Conservation (phyloP, 53 echinoderm and acorn worm species). For the Actinopyga echinites region DNA sequence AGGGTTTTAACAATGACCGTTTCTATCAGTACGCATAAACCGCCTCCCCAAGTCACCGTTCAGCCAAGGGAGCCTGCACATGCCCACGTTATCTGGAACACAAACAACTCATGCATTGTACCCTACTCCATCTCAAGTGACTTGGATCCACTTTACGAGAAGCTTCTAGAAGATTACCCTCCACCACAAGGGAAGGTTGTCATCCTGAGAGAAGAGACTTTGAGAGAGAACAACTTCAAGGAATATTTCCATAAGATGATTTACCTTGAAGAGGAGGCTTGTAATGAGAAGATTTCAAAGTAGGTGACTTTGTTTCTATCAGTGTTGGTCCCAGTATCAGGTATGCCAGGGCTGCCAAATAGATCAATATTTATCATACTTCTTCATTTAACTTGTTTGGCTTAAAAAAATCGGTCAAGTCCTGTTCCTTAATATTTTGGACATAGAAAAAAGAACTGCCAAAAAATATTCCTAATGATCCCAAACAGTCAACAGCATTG, state of each 20-base stretch:
- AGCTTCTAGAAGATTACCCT: not conserved
- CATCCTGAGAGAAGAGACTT: conserved; percentile 32
- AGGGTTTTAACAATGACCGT: conserved; percentile 6
- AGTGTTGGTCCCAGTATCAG: too few relatives aligned
- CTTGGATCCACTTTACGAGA: not conserved
- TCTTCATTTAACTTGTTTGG: too few relatives aligned
- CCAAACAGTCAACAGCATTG: too few relatives aligned
- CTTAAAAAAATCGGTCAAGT: too few relatives aligned
- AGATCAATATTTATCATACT: too few relatives aligned
- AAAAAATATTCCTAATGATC: too few relatives aligned
- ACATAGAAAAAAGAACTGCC: too few relatives aligned
- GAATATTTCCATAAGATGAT: conserved; percentile 90
- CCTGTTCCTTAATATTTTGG: too few relatives aligned
- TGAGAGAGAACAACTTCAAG: conserved; percentile 69
- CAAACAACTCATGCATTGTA: conserved; percentile 8
- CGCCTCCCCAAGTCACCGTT: not conserved
- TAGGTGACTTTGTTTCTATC: conserved; percentile 42
- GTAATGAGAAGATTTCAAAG: conserved; percentile 77
- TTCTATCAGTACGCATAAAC: not conserved
- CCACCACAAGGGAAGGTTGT: not conserved
- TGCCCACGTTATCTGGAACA: not conserved
- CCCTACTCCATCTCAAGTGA: not conserved
- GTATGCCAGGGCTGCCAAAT: too few relatives aligned
- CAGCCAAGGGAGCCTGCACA: not conserved
- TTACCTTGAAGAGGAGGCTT: conserved; percentile 76